These are phyloP conservation scores for Callyntrura guangdongensis DNA, from an alignment of 2,888 invertebrate genomes.

Conservation along the genomic window DNA sequence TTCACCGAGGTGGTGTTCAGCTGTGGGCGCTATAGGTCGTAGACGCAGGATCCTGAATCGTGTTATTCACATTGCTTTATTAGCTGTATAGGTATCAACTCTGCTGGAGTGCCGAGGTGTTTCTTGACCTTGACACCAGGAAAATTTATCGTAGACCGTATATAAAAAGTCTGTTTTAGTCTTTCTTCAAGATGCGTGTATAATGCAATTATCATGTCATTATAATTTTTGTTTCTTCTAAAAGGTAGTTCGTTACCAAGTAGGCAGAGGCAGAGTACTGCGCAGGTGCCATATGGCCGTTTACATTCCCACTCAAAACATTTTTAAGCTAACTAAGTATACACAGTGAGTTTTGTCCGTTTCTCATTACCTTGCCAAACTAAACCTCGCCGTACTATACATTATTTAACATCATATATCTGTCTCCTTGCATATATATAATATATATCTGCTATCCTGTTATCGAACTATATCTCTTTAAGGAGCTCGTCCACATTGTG, in stretches of 20 bases:
- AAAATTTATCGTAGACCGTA: slow-evolving; percentile 30
- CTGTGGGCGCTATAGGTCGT: slow-evolving; percentile 9
- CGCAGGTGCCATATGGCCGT: neutral
- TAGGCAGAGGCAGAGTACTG: neutral
- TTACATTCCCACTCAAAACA: slow-evolving; percentile 13
- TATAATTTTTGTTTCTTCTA: slow-evolving; percentile 14
- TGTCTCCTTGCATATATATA: too few species aligned
- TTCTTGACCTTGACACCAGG: slow-evolving; percentile 71
- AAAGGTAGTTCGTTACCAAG: neutral
- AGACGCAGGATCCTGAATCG: neutral
- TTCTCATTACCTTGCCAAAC: neutral
- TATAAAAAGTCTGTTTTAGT: slow-evolving; percentile 40
- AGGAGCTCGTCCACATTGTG: neutral
- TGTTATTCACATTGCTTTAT: neutral
- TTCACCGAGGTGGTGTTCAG: too few species aligned
- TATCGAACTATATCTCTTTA: neutral
- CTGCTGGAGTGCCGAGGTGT: neutral
- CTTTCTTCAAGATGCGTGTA: slow-evolving; percentile 37
- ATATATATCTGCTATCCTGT: neutral
- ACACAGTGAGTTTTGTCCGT: neutral
- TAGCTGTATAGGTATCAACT: neutral
- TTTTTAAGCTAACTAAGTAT: neutral
- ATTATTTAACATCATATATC: too few species aligned
- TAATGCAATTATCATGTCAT: slow-evolving; percentile 56
- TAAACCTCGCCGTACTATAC: neutral